These are phyloP conservation scores for Glossophaga mutica DNA, from an alignment of 2,797 vertebrate species.

Conservation along the genomic window DNA sequence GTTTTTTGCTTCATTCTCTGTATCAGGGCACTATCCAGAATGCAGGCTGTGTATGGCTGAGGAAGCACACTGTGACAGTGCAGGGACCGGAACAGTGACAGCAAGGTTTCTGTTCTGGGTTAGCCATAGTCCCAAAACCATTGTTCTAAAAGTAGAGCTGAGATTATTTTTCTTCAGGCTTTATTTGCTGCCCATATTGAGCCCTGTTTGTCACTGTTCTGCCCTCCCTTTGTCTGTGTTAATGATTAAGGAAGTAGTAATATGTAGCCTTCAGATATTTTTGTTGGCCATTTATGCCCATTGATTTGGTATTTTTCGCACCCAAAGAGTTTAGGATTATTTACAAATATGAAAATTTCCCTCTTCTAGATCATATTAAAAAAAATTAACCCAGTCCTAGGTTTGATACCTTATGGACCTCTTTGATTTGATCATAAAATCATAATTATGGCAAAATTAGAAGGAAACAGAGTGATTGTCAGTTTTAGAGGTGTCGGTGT, in stretches of 20 bases:
- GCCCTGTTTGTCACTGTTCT: slow-evolving; percentile 6
- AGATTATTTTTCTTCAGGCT: slow-evolving; percentile 30
- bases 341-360: slow-evolving; percentile 19
- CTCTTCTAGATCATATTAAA: neutral
- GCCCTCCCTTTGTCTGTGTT: neutral
- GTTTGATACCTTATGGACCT: slow-evolving; percentile 29
- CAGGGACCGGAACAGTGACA: slow-evolving; percentile 10
- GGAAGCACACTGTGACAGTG: slow-evolving; percentile 2
- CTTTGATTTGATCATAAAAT: slow-evolving; percentile 40
- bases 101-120: slow-evolving; percentile 21
- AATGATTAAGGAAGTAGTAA: neutral
- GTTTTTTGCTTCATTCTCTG: slow-evolving; percentile 43
- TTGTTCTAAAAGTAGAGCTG: slow-evolving; percentile 30
- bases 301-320: slow-evolving; percentile 23
- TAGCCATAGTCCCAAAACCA: slow-evolving; percentile 13
- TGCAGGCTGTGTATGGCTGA: neutral
- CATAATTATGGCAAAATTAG: slow-evolving; percentile 33
- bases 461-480: slow-evolving; percentile 3
- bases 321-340: neutral
- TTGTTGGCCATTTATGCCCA: neutral
- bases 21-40: neutral
- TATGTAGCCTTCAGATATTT: neutral
- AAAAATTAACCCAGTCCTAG: neutral
- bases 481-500: slow-evolving; percentile 26
- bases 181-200: slow-evolving; percentile 36